Conservation (phyloP, 2,797 vertebrate species). For the Lagorchestes hirsutus region DNA sequence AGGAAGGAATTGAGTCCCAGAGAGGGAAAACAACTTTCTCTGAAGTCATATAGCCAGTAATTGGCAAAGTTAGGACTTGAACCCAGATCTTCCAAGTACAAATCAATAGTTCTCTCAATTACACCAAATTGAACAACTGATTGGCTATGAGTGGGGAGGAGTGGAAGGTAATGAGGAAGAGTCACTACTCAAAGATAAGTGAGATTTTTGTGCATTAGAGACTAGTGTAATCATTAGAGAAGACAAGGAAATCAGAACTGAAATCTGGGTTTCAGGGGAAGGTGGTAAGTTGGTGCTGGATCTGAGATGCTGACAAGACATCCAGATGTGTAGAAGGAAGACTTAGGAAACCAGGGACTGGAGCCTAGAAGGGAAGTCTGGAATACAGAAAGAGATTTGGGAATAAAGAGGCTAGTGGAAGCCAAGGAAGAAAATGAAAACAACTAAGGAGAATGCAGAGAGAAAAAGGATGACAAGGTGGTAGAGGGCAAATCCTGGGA, state of each 20-base stretch:
- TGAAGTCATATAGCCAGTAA: neutral
- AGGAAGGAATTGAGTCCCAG: slow-evolving; percentile 8
- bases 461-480: neutral
- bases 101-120: neutral
- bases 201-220: neutral
- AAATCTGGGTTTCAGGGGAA: neutral
- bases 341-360: neutral
- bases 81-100: neutral
- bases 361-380: neutral
- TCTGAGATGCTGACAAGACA: neutral
- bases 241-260: neutral
- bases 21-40: neutral
- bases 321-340: neutral
- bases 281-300: neutral
- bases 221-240: neutral
- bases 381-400: neutral
- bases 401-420: neutral
- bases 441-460: neutral
- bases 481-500: neutral
- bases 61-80: slow-evolving; percentile 35
- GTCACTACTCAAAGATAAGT: neutral
- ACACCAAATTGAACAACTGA: neutral
- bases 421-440: neutral
- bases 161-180: neutral
- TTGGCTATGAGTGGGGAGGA: neutral